phyloP scores from a whole-genome alignment of 2,888 invertebrate genomes.

The Carabus problematicus region DNA sequence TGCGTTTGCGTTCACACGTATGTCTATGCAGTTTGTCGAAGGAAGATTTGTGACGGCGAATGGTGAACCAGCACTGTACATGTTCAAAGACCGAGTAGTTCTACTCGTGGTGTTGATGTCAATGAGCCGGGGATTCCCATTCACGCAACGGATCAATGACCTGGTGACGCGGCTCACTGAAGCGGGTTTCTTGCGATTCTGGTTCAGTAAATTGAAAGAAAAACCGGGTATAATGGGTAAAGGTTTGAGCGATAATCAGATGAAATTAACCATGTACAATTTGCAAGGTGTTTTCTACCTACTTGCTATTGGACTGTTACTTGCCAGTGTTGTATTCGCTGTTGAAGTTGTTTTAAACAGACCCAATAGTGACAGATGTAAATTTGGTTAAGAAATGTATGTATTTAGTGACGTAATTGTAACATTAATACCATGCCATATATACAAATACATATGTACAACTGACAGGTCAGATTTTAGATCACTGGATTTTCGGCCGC shows the following conservation, averaged over 20 bases:
- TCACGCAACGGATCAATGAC: slow-evolving; percentile 23
- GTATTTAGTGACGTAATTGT: too few relatives aligned
- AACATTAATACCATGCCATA: too few relatives aligned
- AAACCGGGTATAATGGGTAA: not conserved
- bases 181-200: slow-evolving; percentile 15
- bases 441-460: too few relatives aligned
- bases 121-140: slow-evolving; percentile 18
- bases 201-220: slow-evolving; percentile 13
- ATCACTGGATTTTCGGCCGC: too few relatives aligned
- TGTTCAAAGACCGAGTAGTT: slow-evolving; percentile 14
- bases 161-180: slow-evolving; percentile 12
- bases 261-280: not conserved
- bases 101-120: slow-evolving; percentile 27
- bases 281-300: slow-evolving; percentile 19
- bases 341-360: not conserved
- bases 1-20: slow-evolving; percentile 14
- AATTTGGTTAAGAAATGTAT: too few relatives aligned
- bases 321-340: slow-evolving; percentile 8
- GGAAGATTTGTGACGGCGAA: not conserved
- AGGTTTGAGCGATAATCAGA: not conserved
- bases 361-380: too few relatives aligned
- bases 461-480: too few relatives aligned
- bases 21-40: slow-evolving; percentile 15
- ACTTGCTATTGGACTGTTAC: slow-evolving; percentile 8
- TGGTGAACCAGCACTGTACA: slow-evolving; percentile 10